Conservation (phyloP, 2,888 invertebrate genomes). For the Podabrus alpinus region DNA sequence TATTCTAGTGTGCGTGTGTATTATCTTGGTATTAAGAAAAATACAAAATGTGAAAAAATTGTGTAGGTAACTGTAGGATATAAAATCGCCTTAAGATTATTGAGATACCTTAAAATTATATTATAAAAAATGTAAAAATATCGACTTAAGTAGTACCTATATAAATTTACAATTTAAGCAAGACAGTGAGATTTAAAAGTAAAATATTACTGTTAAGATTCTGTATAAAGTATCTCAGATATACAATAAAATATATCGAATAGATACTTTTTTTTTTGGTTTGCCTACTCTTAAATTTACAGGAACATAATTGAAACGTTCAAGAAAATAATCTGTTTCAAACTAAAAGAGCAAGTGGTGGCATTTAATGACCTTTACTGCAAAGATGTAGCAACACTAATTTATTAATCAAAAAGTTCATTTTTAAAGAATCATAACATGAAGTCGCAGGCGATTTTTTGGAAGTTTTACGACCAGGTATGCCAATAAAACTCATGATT, state of each 20-base stretch:
- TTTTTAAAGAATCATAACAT: no score
- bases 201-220: conserved; percentile 41
- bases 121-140: conserved; percentile 29
- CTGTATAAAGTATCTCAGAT: conserved; percentile 50
- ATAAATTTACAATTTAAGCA: conserved; percentile 28
- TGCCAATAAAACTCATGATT: no score
- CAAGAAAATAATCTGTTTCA: no score
- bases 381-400: no score
- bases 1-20: conserved; percentile 12
- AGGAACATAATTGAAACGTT: no score
- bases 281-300: no score
- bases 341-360: no score
- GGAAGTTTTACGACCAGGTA: no score
- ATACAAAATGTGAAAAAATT: conserved; percentile 13
- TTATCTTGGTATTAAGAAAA: not conserved
- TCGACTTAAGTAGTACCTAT: conserved; percentile 25
- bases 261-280: not conserved
- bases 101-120: conserved; percentile 21
- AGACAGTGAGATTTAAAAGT: conserved; percentile 48
- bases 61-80: conserved; percentile 19
- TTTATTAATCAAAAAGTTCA: no score
- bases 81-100: conserved; percentile 27
- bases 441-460: no score
- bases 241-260: conserved; percentile 41
- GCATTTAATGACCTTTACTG: no score